Base-by-base conservation (phyloP, 2,797 vertebrate genomes). In the Galago senegalensis region DNA sequence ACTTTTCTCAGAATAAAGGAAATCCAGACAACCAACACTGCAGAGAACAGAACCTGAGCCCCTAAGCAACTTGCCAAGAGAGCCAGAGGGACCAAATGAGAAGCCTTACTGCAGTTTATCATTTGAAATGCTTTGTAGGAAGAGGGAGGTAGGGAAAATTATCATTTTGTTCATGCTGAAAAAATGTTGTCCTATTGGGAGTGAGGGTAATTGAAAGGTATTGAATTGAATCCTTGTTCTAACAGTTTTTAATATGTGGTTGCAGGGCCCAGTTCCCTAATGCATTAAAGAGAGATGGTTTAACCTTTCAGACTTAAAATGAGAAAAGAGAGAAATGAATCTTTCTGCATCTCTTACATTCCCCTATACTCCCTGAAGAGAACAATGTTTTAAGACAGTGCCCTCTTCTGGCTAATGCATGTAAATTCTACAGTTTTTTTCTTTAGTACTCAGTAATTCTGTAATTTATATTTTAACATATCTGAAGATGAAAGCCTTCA, bases 51-150 rank as follows among this genome's bases (percentile, higher is more conserved):
- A 97, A 95, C 87, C 93, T 97, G 97, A 97, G 89, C 82, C 89
- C 95, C 56, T 89, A 95, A 94, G 90, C 95, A 96, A 76, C 93
- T 95, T 95, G 76, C 88, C 96, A 93, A 91, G 94, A 95, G 72
- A 94, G 95, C 79, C 84, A 94, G 89, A 97, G 96, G 95, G 94
- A 96, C 75, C 92, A 87, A 97, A 94, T 84, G 96, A 95, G 97
- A 96, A 97, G 80, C 92, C 61, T 97, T 97, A 96, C 97, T 98
- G 97, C 97, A 97, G 96, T 98, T 97, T 98, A 95, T 97, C 94
- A 94, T 93, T 94, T 94, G 94, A 96, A 96, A 92, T 97, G 77
- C 92, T 96, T 94, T 94, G 61, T 95, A 96, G 97, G 91, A 96
- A 89, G 80, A 95, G 97, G 97, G 97, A 97, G 93, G 89, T 96